phyloP scores from a whole-genome alignment of 1,140 invertebrate genomes.

The silkworm (Bombyx mori) region DNA sequence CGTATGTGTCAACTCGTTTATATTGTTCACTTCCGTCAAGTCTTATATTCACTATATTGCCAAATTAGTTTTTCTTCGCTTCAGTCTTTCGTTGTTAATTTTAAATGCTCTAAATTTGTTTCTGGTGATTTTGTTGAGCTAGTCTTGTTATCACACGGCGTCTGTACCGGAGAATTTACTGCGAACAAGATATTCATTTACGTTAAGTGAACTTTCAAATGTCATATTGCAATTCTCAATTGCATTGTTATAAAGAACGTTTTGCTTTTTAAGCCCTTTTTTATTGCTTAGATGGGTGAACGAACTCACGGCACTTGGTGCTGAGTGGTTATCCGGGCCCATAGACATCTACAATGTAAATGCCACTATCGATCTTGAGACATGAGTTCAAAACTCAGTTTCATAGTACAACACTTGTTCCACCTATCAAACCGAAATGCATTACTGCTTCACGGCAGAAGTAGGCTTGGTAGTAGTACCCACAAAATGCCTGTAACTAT shows the following conservation, averaged over 20 bases:
- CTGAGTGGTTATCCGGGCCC: too few species aligned
- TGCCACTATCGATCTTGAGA: too few species aligned
- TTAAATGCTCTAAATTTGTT: constrained; percentile 20
- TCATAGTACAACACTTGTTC: not conserved
- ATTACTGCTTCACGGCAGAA: not conserved
- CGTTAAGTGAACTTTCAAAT: not conserved
- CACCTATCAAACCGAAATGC: not conserved
- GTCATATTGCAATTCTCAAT: not conserved
- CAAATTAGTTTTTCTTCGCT: too few species aligned
- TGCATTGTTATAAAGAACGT: too few species aligned
- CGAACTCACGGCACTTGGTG: too few species aligned
- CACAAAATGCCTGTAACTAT: not conserved
- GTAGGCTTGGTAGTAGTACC: not conserved
- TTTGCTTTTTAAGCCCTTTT: not conserved
- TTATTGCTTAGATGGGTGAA: too few species aligned
- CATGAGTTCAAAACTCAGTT: not conserved
- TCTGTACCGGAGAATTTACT: constrained; percentile 26
- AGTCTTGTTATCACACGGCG: constrained; percentile 22
- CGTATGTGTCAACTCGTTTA: too few species aligned
- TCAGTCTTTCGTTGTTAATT: constrained; percentile 6
- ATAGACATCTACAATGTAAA: too few species aligned
- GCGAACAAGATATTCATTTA: constrained; percentile 11
- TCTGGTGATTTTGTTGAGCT: constrained; percentile 28
- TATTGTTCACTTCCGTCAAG: too few species aligned
- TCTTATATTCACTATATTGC: too few species aligned